Evolutionary conservation across 2,888 invertebrate species (phyloP), one percentile per base, ranked within the genome.

Genomic region (Drosophila monieri): DNA sequence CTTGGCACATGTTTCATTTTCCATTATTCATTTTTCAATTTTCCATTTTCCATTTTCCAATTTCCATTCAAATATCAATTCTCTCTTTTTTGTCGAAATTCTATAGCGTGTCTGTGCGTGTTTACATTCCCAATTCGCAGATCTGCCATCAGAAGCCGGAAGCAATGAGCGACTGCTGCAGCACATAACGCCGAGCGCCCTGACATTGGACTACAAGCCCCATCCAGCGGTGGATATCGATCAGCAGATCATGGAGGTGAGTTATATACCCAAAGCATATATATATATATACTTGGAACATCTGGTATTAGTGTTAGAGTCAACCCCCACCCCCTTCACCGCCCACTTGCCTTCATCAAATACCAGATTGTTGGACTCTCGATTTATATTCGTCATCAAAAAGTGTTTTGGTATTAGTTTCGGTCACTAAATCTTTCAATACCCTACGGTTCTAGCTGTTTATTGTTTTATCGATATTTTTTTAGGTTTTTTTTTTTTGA

Each of bases 161-260:
- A 89, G 89, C 69, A 90, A 90, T 83, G 92, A 91, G 62, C 88
- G 91, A 77, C 83, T 90, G 76, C 81, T 91, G 77, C 91, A 84
- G 77, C 91, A 84, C 73, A 88, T 91, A 75, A 89, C 90, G 74
- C 90, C 90, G 59, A 88, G 89, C 72, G 84, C 88, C 59, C 77
- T 91, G 78, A 79, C 89, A 69, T 80, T 91, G 77, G 91, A 90
- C 71, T 90, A 86, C 73, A 90, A 89, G 75, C 83, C 88, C 60
- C 85, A 84, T 77, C 89, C 89, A 79, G 85, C 80, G 48, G 86
- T 79, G 73, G 91, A 92, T 80, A 89, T 92, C 65, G 90, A 92
- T 89, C 91, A 91, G 80, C 91, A 92, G 86, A 91, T 92, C 74
- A 80, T 91, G 80, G 91, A 92, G 90, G 92, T 91, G 74, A 84